Percentiles rank a stretch among this genome's conserved stretches.
These are phyloP conservation scores for Lasioglossum calceatum DNA, from an alignment of 2,888 invertebrate genomes.

Conservation along the genomic window DNA sequence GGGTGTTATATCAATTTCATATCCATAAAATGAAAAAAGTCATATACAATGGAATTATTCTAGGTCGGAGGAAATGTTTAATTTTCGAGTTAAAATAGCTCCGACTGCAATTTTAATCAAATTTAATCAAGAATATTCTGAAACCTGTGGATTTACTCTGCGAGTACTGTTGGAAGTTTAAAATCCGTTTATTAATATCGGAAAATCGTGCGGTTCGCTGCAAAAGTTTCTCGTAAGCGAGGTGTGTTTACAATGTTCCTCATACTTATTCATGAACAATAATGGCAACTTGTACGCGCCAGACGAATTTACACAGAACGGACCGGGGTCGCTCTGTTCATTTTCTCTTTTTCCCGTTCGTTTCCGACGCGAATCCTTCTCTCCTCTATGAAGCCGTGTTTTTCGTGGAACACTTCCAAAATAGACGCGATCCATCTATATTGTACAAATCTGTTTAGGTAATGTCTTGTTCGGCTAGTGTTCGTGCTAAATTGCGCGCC, in stretches of 20 bases:
- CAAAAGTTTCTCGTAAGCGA: neutral
- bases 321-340: neutral
- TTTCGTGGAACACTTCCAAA: constrained; percentile 7
- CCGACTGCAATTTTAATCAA: too few relatives aligned
- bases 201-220: neutral
- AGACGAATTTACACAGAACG: neutral
- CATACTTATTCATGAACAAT: constrained; percentile 8
- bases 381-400: neutral
- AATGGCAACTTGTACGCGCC: neutral
- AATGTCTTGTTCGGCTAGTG: neutral
- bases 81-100: too few relatives aligned
- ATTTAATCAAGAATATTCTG: neutral
- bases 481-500: neutral
- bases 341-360: neutral
- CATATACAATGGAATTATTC: too few relatives aligned
- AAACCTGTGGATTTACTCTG: neutral
- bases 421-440: neutral
- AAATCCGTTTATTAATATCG: neutral
- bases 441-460: neutral
- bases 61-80: too few relatives aligned
- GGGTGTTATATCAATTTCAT: too few relatives aligned
- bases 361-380: neutral
- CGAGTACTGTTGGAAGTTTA: neutral
- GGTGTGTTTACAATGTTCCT: neutral
- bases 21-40: too few relatives aligned